Conservation (phyloP, 2,888 invertebrate genomes). For the Pristionchus japonicus region DNA sequence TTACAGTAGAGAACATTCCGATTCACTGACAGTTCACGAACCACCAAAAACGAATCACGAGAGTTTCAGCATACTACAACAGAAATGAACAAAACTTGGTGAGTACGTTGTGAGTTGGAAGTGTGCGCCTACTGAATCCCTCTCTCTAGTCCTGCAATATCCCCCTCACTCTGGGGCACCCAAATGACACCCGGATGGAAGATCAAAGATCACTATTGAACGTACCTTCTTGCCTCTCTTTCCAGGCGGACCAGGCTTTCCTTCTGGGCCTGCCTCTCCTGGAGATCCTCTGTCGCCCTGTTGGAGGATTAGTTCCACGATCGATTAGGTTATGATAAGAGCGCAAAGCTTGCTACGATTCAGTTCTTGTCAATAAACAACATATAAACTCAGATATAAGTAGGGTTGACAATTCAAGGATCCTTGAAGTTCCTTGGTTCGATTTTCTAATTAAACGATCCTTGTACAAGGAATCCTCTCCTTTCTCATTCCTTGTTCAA, state of each 20-base stretch:
- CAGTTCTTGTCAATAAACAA: not conserved
- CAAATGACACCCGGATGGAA: slow-evolving; percentile 10
- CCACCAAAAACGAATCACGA: not conserved
- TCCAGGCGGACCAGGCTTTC: slow-evolving; percentile 65
- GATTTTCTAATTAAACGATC: too few species aligned
- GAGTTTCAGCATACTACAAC: not conserved
- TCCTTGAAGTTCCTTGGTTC: too few species aligned
- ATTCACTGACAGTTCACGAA: not conserved
- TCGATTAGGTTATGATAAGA: not conserved
- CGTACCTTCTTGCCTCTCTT: slow-evolving; percentile 68
- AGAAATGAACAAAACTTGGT: slow-evolving; percentile 16
- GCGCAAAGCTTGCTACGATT: not conserved
- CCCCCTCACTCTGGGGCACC: slow-evolving; percentile 37
- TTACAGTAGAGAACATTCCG: not conserved
- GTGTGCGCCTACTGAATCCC: slow-evolving; percentile 12
- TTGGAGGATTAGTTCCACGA: not conserved
- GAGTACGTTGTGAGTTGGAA: slow-evolving; percentile 5
- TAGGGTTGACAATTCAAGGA: too few species aligned
- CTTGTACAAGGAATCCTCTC: too few species aligned
- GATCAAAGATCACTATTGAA: not conserved
- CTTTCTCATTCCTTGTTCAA: too few species aligned
- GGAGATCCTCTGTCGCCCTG: slow-evolving; percentile 67
- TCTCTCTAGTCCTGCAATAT: slow-evolving; percentile 14
- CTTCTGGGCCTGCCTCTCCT: slow-evolving; percentile 68
- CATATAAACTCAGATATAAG: not conserved